These are phyloP conservation scores for Sinocyclocheilus grahami DNA, from an alignment of 2,113 vertebrate genomes.

Conservation along the genomic window DNA sequence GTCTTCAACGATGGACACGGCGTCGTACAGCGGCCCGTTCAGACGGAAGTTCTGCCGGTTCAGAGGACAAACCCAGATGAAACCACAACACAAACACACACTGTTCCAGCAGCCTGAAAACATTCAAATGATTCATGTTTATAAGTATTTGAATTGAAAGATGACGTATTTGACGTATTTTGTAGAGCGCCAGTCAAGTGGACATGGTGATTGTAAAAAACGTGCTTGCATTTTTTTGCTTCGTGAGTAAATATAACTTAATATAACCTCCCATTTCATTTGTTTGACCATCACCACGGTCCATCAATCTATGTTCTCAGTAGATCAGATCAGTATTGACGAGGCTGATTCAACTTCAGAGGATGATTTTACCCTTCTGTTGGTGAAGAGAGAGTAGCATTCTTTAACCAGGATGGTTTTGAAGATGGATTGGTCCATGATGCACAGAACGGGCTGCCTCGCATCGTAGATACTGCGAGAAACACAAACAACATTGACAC, in stretches of 20 bases:
- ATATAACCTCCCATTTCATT: no score
- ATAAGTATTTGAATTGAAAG: no score
- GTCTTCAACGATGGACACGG: conserved; percentile 65
- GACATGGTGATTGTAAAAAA: no score
- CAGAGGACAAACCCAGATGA: neutral
- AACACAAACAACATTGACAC: neutral
- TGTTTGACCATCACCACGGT: no score
- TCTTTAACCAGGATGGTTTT: conserved; percentile 72
- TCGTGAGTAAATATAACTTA: no score
- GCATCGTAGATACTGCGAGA: conserved; percentile 28
- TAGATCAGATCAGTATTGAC: no score
- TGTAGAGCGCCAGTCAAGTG: no score
- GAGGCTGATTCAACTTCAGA: no score
- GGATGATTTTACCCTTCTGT: conserved; percentile 45
- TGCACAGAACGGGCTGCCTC: conserved; percentile 65
- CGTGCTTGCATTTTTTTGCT: no score
- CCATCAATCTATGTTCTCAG: no score
- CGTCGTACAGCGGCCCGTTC: conserved; percentile 56
- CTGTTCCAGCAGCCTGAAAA: neutral
- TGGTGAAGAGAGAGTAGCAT: conserved; percentile 65
- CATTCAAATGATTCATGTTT: neutral
- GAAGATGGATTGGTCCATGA: conserved; percentile 64
- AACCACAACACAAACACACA: neutral
- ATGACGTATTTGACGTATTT: no score
- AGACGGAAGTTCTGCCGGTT: conserved; percentile 63